phyloP scores from a whole-genome alignment of 2,113 vertebrate species.

The Labrus mixtus region DNA sequence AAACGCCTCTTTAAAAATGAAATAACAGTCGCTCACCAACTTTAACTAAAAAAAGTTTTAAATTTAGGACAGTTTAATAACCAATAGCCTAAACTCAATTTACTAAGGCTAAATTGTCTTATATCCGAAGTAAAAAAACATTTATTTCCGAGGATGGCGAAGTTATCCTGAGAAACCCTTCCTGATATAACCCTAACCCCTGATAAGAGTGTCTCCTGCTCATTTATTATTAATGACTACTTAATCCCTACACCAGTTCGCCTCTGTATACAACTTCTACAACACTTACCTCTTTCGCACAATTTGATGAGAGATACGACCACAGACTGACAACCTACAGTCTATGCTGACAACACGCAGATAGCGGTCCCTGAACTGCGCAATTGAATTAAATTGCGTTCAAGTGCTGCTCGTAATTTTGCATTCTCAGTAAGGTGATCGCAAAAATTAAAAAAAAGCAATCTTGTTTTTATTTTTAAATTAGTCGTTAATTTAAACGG shows the following conservation, averaged over 20 bases:
- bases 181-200: neutral
- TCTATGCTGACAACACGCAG: no score
- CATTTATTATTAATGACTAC: neutral
- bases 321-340: no score
- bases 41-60: neutral
- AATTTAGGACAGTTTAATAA: neutral
- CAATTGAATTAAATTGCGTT: conserved; percentile 47
- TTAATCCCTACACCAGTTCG: neutral
- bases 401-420: conserved; percentile 23
- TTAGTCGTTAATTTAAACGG: neutral
- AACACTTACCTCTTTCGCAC: conserved; percentile 32
- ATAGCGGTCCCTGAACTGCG: conserved; percentile 30
- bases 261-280: neutral
- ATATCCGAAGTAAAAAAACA: no score
- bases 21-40: neutral
- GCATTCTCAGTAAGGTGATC: accelerated
- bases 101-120: no score
- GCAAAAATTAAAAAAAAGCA: no score
- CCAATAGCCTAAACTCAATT: no score
- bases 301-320: neutral
- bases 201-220: neutral
- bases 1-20: conserved; percentile 18
- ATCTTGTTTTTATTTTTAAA: neutral
- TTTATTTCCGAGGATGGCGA: no score
- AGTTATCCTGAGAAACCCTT: neutral